phyloP scores from a whole-genome alignment of 2,888 invertebrate genomes.

The Leptopilina syphax region DNA sequence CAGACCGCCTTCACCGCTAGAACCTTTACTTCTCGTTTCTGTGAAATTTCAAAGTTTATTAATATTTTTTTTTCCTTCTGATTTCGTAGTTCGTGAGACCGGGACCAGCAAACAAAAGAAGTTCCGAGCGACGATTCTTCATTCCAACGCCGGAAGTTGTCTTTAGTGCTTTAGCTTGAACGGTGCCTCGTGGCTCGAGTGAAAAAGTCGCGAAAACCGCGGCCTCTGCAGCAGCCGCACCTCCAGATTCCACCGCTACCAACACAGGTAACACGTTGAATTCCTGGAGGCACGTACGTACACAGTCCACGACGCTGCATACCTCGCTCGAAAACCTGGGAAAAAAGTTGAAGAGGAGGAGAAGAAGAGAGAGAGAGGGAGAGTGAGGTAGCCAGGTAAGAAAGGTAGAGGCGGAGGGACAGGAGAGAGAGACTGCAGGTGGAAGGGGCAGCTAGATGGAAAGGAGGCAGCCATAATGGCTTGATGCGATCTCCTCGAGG shows the following conservation, averaged over 20 bases:
- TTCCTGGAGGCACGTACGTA: slow-evolving; percentile 55
- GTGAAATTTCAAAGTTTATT: slow-evolving; percentile 29
- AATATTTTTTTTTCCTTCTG: slow-evolving; percentile 18
- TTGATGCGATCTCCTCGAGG: slow-evolving; percentile 67
- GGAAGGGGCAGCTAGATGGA: slow-evolving; percentile 51
- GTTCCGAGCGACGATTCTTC: background rate
- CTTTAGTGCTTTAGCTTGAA: slow-evolving; percentile 2
- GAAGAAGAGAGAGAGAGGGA: slow-evolving; percentile 48
- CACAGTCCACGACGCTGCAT: slow-evolving; percentile 43
- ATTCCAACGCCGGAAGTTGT: slow-evolving; percentile 23
- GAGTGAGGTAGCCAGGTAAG: slow-evolving; percentile 19
- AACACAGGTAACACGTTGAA: slow-evolving; percentile 56
- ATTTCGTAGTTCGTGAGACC: slow-evolving; percentile 39
- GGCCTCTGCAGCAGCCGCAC: slow-evolving; percentile 63
- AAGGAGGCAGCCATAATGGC: slow-evolving; percentile 67
- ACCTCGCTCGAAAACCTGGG: slow-evolving; percentile 54
- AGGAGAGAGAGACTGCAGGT: slow-evolving; percentile 45
- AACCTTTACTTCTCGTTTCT: slow-evolving; percentile 38
- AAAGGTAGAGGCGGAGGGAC: slow-evolving; percentile 45
- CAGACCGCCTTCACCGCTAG: slow-evolving; percentile 67
- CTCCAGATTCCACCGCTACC: slow-evolving; percentile 68
- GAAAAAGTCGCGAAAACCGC: slow-evolving; percentile 55
- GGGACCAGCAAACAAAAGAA: slow-evolving; percentile 30
- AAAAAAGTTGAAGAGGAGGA: slow-evolving; percentile 51
- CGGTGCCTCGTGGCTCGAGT: slow-evolving; percentile 42